These are phyloP conservation scores for Rhinolophus ferrumequinum DNA, from an alignment of 2,113 vertebrate species.

Conservation along the genomic window DNA sequence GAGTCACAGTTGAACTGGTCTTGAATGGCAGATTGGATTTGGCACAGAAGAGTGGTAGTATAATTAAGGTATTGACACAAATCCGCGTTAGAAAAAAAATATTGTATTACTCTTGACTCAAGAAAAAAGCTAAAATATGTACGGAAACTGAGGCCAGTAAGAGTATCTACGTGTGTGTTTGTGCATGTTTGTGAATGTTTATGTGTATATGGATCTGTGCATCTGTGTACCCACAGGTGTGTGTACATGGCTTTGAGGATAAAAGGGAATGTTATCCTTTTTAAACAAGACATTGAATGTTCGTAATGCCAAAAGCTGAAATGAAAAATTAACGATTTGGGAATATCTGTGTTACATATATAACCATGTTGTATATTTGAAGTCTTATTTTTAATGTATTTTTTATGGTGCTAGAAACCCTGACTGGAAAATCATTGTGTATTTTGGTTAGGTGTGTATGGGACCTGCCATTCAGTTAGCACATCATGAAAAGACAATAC, in stretches of 20 bases:
- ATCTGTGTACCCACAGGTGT: not conserved
- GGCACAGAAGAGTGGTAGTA: not conserved
- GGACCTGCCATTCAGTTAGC: not conserved
- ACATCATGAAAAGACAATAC: not conserved
- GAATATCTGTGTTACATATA: not conserved
- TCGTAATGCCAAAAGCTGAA: not conserved
- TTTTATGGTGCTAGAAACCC: not conserved
- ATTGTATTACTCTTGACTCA: not conserved
- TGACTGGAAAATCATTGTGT: not conserved
- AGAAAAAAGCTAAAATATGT: not conserved
- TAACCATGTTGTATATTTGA: not conserved
- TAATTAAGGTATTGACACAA: not conserved
- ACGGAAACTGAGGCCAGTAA: not conserved
- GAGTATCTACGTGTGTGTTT: not conserved
- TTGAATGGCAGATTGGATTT: not conserved
- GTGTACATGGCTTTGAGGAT: not conserved
- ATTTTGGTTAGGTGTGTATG: not conserved
- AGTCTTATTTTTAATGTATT: conserved; percentile 4
- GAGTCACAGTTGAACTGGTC: not conserved
- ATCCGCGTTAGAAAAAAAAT: not conserved
- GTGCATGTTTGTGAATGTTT: rapidly evolving
- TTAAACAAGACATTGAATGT: not conserved
- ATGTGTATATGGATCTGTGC: not conserved
- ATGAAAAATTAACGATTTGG: not conserved
- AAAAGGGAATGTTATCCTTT: not conserved